These are phyloP conservation scores for Tretioscincus oriximinensis DNA, from an alignment of 2,113 vertebrate species.

Conservation along the genomic window DNA sequence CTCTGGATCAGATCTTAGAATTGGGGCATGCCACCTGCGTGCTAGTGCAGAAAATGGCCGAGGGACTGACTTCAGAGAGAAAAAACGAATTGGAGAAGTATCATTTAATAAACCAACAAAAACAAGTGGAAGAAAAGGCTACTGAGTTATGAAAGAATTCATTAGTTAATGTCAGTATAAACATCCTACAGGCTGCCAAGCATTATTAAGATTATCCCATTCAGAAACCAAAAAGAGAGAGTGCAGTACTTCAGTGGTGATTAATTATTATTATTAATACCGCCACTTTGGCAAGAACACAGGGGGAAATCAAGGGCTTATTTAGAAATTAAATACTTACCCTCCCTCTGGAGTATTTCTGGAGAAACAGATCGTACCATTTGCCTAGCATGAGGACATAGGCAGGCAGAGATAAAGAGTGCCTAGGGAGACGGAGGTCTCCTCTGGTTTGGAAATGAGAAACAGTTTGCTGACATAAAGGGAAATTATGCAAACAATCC, in stretches of 20 bases:
- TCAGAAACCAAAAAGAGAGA: constrained; percentile 18
- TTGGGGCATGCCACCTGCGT: no score
- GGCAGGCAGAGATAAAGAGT: constrained; percentile 34
- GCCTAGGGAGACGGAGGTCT: not conserved
- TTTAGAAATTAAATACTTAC: constrained; percentile 48
- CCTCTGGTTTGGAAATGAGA: not conserved
- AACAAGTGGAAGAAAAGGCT: not conserved
- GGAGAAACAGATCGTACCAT: not conserved
- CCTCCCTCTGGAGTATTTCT: not conserved
- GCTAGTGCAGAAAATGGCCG: no score
- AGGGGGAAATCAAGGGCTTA: constrained; percentile 7
- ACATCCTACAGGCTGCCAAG: constrained; percentile 39
- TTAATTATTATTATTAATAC: constrained; percentile 61
- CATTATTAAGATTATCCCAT: constrained; percentile 41
- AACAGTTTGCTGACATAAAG: constrained; percentile 1
- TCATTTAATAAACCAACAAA: not conserved
- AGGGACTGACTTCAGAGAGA: not conserved
- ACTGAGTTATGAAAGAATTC: constrained; percentile 33
- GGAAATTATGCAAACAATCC: fast-evolving
- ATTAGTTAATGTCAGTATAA: constrained; percentile 50
- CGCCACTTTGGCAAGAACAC: constrained; percentile 43
- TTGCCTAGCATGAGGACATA: constrained; percentile 21
- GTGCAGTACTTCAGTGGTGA: constrained; percentile 36
- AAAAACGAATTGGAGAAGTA: constrained; percentile 10
- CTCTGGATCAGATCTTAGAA: not conserved